Percentiles rank a stretch among this genome's conserved stretches.
Evolutionary conservation across 2,113 vertebrate species (phyloP).

Genomic region (Cheilinus undulatus): DNA sequence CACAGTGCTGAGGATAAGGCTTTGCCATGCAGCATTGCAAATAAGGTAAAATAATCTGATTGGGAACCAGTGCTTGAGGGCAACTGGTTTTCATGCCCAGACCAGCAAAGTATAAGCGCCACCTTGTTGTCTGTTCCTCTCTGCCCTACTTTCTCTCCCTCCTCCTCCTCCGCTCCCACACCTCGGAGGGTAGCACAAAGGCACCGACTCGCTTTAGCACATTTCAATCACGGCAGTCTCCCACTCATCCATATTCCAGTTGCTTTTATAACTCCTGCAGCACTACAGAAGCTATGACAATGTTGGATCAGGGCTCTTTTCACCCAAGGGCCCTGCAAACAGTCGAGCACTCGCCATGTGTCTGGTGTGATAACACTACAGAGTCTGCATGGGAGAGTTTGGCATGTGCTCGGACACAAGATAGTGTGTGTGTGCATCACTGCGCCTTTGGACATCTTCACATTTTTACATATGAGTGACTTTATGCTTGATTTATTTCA

Average conservation of each 20-base stretch:
- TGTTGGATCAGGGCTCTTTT: conserved; percentile 33
- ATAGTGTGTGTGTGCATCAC: not conserved
- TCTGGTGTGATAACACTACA: conserved; percentile 32
- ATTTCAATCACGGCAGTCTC: conserved; percentile 61
- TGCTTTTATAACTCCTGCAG: conserved; percentile 49
- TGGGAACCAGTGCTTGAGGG: conserved; percentile 49
- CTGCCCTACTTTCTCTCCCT: not conserved
- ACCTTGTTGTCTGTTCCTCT: conserved; percentile 63
- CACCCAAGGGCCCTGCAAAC: conserved; percentile 32
- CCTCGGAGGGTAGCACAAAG: conserved; percentile 50
- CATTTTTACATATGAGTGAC: not conserved
- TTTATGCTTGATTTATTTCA: not conserved
- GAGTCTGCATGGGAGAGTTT: not conserved
- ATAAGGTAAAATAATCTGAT: conserved; percentile 63
- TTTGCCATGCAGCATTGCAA: conserved; percentile 39
- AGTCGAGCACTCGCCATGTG: conserved; percentile 7
- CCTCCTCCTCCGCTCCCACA: conserved; percentile 35
- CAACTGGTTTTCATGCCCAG: conserved; percentile 43
- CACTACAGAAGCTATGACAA: conserved; percentile 28
- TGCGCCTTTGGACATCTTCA: conserved; percentile 1
- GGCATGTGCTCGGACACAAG: conserved; percentile 11
- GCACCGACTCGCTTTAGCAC: conserved; percentile 50
- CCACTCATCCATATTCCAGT: conserved; percentile 66
- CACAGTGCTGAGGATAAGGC: conserved; percentile 32
- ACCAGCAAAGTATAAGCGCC: conserved; percentile 48